Conservation (phyloP, 1,140 invertebrate species). For the Drosophila willistoni region DNA sequence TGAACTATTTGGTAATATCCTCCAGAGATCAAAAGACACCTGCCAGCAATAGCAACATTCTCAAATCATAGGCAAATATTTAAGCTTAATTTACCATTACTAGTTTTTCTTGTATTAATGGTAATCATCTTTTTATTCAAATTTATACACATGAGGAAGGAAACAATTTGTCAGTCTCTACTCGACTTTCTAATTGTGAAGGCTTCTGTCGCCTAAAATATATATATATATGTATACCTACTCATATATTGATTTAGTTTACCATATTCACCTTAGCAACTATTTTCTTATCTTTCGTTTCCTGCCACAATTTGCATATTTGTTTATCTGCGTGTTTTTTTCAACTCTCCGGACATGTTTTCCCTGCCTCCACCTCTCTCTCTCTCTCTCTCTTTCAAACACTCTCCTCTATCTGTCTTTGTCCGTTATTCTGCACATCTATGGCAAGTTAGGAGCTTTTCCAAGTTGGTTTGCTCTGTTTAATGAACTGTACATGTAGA, state of each 20-base stretch:
- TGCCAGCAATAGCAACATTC: no score
- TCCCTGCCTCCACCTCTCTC: neutral
- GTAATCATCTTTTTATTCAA: no score
- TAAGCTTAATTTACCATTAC: no score
- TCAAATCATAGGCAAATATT: no score
- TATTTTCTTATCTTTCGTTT: conserved; percentile 22
- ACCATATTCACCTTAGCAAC: conserved; percentile 1
- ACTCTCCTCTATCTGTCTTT: conserved; percentile 4
- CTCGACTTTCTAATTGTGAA: neutral
- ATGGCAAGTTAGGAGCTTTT: conserved; percentile 59
- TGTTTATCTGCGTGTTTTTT: conserved; percentile 27
- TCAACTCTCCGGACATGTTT: neutral
- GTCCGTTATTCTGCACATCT: conserved; percentile 37
- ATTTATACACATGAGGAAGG: neutral
- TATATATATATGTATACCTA: neutral
- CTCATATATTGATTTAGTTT: conserved; percentile 23
- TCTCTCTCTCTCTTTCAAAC: neutral
- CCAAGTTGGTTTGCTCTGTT: conserved; percentile 67
- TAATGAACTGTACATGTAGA: conserved; percentile 76
- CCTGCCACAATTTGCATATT: conserved; percentile 50
- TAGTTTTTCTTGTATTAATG: neutral
- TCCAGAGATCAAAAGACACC: no score
- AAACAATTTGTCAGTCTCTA: neutral
- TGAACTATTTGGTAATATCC: no score
- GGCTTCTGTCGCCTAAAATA: neutral